Base-by-base conservation (phyloP, 2,888 invertebrate genomes). In the Microchrysa polita region DNA sequence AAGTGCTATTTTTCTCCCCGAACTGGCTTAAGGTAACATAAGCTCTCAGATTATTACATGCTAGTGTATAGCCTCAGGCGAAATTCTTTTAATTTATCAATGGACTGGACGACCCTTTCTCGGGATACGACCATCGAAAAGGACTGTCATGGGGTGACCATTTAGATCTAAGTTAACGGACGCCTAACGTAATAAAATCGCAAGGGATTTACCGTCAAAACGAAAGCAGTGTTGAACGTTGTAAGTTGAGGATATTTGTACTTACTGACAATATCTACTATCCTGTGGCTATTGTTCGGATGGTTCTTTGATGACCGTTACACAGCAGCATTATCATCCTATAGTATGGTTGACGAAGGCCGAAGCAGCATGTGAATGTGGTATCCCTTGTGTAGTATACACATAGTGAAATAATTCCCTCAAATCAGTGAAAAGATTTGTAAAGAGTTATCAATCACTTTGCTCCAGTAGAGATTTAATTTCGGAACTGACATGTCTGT, bases 111-210 rank as follows among this genome's bases (percentile, higher is more conserved):
- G 20, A 44, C 65, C 52, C 22, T 67, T 67, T 1, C 12, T 67
- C 14, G 20, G 22, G 18, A 20, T 20, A 67, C 22, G 14, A 18
- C 52, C 18, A 44, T n/a, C n/a, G n/a, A n/a, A n/a, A 67, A 48
- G 52, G 23, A 48, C 22, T 1, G 18, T 16, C n/a, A 18, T 48
- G 14, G 65, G 12, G 27, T n/a, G 48, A 67, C 52, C 52, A 67
- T 67, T 67, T 67, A 67, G 65, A 48, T 67, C 48, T 48, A 22
- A 67, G 65, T 67, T 67, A 67, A 48, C 65, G 5, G 55, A 67
- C 65, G 52, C 65, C 65, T 67, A 67, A 67, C 18, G 65, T 48
- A 52, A 67, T 67, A 67, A 67, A 52, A 40, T 23, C 52, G 65
- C 20, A 52, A 48, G 48, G 23, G 65, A 67, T 67, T 67, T 44